Evolutionary conservation across 2,797 vertebrate genomes (phyloP), one percentile per base, ranked within the genome.

Genomic region (Ambastaia sidthimunki): DNA sequence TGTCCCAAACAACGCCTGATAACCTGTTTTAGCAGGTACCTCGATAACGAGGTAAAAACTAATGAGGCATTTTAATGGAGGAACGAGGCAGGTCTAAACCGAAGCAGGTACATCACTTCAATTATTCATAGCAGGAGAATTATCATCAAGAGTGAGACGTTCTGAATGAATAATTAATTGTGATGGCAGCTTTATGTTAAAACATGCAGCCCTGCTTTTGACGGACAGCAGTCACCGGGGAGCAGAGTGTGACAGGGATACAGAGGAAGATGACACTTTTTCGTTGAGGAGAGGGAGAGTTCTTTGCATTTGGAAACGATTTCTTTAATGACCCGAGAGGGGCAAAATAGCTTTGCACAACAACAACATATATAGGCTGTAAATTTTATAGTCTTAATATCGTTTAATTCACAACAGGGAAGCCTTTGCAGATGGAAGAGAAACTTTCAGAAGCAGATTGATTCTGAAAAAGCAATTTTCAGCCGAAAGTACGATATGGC

Each of bases 91-190:
- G 88, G 85, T 88, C 87, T 85, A 89, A 90, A 89, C 80, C 74
- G 87, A 89, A 83, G 87, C 86, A 88, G 87, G 89, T 89, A 83
- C 87, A 76, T 84, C 54, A 83, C 85, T 92, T 95, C 90, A 92
- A 95, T 93, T 92, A 94, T 95, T 94, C 90, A 95, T 93, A 86
- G 80, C 86, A 84, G 83, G 88, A 89, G 91, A 92, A 94, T 94
- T 93, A 95, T 93, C 91, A 94, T 94, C 90, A 93, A 89, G 86
- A 80, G 89, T 84, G 88, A 91, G 90, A 89, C 88, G 87, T 91
- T 92, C 91, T 88, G 86, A 79, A 93, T 95, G 90, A 95, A 95
- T 94, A 93, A 95, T 94, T 92, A 88, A 95, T 93, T 52, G 28
- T 88, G 89, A 89, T 76, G 87, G 89, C 90, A 92, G 91, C 86